Evolutionary conservation across 2,888 invertebrate genomes (phyloP).

Genomic region (Drosophila suboccidentalis): DNA sequence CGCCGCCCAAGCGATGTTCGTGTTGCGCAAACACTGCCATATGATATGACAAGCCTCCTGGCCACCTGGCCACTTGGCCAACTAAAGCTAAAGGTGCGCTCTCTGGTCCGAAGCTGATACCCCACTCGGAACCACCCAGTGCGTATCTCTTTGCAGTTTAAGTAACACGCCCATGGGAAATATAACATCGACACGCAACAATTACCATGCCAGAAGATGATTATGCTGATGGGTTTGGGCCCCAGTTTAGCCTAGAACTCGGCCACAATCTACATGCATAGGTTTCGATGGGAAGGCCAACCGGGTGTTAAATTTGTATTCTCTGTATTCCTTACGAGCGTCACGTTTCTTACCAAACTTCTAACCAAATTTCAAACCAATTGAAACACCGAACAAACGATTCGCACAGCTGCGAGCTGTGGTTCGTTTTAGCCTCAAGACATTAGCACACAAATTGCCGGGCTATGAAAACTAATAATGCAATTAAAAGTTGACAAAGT

Average conservation of each 20-base stretch:
- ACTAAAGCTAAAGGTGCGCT: slow-evolving; percentile 53
- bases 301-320: slow-evolving; percentile 38
- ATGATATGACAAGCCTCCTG: slow-evolving; percentile 56
- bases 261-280: slow-evolving; percentile 6
- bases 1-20: slow-evolving; percentile 49
- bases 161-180: slow-evolving; percentile 75
- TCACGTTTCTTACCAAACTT: slow-evolving; percentile 19
- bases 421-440: slow-evolving; percentile 3
- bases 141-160: slow-evolving; percentile 48
- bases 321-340: slow-evolving; percentile 27
- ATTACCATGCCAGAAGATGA: slow-evolving; percentile 60
- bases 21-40: slow-evolving; percentile 70
- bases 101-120: slow-evolving; percentile 42
- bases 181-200: slow-evolving; percentile 76
- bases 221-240: slow-evolving; percentile 42
- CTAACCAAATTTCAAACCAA: slow-evolving; percentile 33
- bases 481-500: slow-evolving; percentile 73
- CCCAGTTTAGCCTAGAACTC: not conserved
- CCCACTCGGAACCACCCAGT: slow-evolving; percentile 32
- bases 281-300: slow-evolving; percentile 3
- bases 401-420: not conserved
- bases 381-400: slow-evolving; percentile 1
- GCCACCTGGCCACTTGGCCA: slow-evolving; percentile 29
- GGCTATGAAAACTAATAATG: slow-evolving; percentile 74
- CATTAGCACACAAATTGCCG: slow-evolving; percentile 46